Conservation (phyloP, 2,888 invertebrate genomes). For the Aphrophora alni region DNA sequence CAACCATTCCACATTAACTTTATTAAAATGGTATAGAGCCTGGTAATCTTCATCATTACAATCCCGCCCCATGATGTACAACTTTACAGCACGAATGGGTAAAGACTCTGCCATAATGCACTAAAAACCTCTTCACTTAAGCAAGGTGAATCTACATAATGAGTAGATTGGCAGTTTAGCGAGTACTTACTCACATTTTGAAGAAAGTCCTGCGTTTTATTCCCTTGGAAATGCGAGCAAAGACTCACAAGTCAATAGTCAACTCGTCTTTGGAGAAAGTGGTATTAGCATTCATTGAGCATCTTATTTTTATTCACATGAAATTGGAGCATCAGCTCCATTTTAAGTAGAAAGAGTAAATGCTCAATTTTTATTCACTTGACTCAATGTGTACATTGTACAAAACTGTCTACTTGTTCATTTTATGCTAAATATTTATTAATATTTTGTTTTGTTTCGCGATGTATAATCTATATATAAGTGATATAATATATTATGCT, state of each 20-base stretch:
- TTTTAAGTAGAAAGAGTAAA: too few species aligned
- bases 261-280: neutral
- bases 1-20: neutral
- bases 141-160: neutral
- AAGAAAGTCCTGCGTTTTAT: too few species aligned
- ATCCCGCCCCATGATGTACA: neutral
- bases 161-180: too few species aligned
- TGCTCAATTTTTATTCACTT: conserved; percentile 11
- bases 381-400: too few species aligned
- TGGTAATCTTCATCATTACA: neutral
- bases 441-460: too few species aligned
- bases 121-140: neutral
- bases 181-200: too few species aligned
- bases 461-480: too few species aligned
- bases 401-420: too few species aligned
- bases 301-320: neutral
- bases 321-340: neutral
- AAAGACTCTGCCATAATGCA: neutral
- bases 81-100: neutral
- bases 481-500: too few species aligned
- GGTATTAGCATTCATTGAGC: neutral
- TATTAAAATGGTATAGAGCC: neutral
- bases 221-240: neutral
- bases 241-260: neutral
- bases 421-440: too few species aligned